Percentiles rank a stretch among this genome's conserved stretches.
These are phyloP conservation scores for Drosophila atripex DNA, from an alignment of 2,888 invertebrate species.

Conservation along the genomic window DNA sequence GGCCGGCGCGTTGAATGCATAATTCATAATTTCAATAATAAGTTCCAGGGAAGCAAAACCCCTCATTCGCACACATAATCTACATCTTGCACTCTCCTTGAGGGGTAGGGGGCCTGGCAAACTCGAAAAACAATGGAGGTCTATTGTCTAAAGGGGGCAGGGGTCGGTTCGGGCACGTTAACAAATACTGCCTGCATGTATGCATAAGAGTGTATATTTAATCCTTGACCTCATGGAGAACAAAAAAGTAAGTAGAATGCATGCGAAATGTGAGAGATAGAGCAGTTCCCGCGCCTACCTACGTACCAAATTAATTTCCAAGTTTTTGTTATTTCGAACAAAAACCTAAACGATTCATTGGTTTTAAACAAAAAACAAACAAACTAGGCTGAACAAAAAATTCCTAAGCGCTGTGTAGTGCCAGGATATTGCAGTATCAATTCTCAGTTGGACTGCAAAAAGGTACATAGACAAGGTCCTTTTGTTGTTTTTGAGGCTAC, in stretches of 20 bases:
- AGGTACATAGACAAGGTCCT: slow-evolving; percentile 6
- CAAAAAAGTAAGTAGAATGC: slow-evolving; percentile 6
- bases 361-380: slow-evolving; percentile 18
- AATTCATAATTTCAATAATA: slow-evolving; percentile 64
- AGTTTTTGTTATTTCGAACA: slow-evolving; percentile 19
- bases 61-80: slow-evolving; percentile 31
- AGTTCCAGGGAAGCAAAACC: slow-evolving; percentile 36
- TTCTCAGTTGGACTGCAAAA: slow-evolving; percentile 8
- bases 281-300: slow-evolving; percentile 1
- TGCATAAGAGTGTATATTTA: slow-evolving; percentile 34
- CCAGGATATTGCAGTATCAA: slow-evolving; percentile 29
- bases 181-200: slow-evolving; percentile 47
- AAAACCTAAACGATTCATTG: slow-evolving; percentile 23
- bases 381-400: not conserved
- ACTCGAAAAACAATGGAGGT: slow-evolving; percentile 28
- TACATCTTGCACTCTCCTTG: slow-evolving; percentile 20
- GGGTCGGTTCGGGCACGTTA: slow-evolving; percentile 53
- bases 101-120: not conserved
- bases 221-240: slow-evolving; percentile 60
- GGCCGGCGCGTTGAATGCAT: slow-evolving; percentile 44
- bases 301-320: slow-evolving; percentile 52
- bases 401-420: not conserved
- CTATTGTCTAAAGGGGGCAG: slow-evolving; percentile 43
- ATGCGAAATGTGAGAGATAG: slow-evolving; percentile 7
- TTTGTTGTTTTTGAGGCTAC: slow-evolving; percentile 27